Evolutionary conservation across 2,888 invertebrate species (phyloP), one percentile per base, ranked within the genome.

Genomic region (Argyresthia goedartella): DNA sequence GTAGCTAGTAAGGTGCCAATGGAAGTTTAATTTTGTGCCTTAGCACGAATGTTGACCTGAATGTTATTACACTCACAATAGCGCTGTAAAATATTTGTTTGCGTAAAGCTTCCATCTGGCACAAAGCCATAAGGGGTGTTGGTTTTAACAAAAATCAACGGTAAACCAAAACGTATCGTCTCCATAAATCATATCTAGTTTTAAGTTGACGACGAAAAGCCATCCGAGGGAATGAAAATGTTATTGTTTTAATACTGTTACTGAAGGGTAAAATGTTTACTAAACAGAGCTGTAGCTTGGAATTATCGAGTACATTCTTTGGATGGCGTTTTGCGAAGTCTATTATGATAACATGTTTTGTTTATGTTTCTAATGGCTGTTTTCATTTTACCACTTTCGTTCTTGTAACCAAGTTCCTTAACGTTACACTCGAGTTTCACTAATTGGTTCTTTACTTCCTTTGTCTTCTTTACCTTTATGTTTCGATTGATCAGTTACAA

Each of bases 91-190:
- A 62, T 43, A 15, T 43, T 63, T 61, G n/a, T 60, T 67, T 53
- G 54, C 52, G 64, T 64, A 76, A 81, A 80, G 74, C 82, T 84
- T 85, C 81, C 79, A 84, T 77, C 67, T 76, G 81, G 74, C 86
- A 76, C 70, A 71, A 81, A 81, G 86, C 86, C 86, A 84, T 71
- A 62, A 82, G 86, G 86, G 86, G 86, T 86, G 85, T 86, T 85
- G 86, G 85, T 84, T 84, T 62, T 67, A 55, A 64, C 35, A 68
- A 73, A 77, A 77, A 77, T 75, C 76, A 78, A 77, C 78, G 73
- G 73, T 75, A 70, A 63, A 69, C 74, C 76, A 76, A 77, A 82
- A 80, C 70, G 86, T 86, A 86, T 86, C 86, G 86, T 84, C 67
- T 81, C 86, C 80, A 85, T 78, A 81, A 72, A 73, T 71, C 61